A percentile compares a stretch with the other conserved stretches of the same genome.
These are phyloP conservation scores for Microtus montanus DNA, from an alignment of 2,113 vertebrate genomes.

Conservation along the genomic window DNA sequence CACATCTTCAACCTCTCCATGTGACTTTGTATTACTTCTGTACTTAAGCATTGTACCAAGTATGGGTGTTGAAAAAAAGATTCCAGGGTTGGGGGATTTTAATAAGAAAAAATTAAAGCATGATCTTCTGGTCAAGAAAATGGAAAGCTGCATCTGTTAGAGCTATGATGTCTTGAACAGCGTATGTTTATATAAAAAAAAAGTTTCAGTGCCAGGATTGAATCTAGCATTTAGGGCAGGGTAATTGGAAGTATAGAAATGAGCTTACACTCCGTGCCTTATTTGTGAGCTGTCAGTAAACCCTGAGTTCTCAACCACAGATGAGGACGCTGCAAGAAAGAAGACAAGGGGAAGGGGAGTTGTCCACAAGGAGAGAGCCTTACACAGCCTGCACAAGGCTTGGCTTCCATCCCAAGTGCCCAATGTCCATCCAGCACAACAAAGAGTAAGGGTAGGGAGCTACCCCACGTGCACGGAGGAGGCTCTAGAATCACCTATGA, in stretches of 20 bases:
- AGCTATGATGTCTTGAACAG: not conserved
- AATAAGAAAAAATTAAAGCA: not conserved
- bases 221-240: not conserved
- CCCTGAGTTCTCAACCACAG: not conserved
- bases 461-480: not conserved
- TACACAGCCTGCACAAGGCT: not conserved
- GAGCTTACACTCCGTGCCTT: not conserved
- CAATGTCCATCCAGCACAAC: not conserved
- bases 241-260: not conserved
- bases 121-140: not conserved
- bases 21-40: not conserved
- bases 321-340: not conserved
- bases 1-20: too few species aligned
- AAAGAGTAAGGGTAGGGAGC: not conserved
- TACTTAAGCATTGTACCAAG: not conserved
- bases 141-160: not conserved
- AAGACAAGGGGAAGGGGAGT: not conserved
- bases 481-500: not conserved
- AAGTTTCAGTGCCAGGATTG: not conserved
- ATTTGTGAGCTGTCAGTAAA: not conserved
- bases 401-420: not conserved
- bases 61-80: not conserved
- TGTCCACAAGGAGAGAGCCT: too few species aligned
- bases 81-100: not conserved
- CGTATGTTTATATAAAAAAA: too few species aligned